Evolutionary conservation across 1,140 invertebrate genomes (phyloP).

Genomic region (Dendroctonus ponderosae): DNA sequence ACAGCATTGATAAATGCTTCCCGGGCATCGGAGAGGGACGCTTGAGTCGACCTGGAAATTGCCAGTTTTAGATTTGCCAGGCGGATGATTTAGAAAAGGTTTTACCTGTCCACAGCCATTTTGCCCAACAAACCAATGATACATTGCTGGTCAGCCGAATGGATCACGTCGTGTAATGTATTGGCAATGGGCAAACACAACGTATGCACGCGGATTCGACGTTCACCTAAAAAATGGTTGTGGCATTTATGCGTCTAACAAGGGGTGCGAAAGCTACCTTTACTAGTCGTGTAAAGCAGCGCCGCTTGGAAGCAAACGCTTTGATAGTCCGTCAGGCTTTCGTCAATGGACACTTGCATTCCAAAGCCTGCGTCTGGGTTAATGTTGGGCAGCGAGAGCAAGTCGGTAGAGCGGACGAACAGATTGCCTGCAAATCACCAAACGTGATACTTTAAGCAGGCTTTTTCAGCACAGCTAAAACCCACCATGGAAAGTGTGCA

Average conservation of each 20-base stretch:
- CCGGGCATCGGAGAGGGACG: slow-evolving; percentile 85
- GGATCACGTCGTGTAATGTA: slow-evolving; percentile 81
- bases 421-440: slow-evolving; percentile 82
- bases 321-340: slow-evolving; percentile 81
- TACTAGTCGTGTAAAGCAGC: slow-evolving; percentile 95
- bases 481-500: slow-evolving; percentile 96
- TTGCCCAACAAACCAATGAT: slow-evolving; percentile 90
- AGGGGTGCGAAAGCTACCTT: too few species aligned
- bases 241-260: neutral
- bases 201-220: slow-evolving; percentile 96
- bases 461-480: neutral
- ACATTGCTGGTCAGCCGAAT: slow-evolving; percentile 92
- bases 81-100: neutral
- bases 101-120: slow-evolving; percentile 86
- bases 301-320: slow-evolving; percentile 97
- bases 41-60: slow-evolving; percentile 67
- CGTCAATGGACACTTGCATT: slow-evolving; percentile 96
- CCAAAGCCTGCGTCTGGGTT: slow-evolving; percentile 98
- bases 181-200: slow-evolving; percentile 87
- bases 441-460: neutral
- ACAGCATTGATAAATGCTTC: slow-evolving; percentile 96
- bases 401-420: slow-evolving; percentile 96
- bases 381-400: slow-evolving; percentile 94
- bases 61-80: neutral
- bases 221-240: slow-evolving; percentile 61